Conservation (phyloP, 2,113 vertebrate genomes). For the Oncorhynchus kisutch region DNA sequence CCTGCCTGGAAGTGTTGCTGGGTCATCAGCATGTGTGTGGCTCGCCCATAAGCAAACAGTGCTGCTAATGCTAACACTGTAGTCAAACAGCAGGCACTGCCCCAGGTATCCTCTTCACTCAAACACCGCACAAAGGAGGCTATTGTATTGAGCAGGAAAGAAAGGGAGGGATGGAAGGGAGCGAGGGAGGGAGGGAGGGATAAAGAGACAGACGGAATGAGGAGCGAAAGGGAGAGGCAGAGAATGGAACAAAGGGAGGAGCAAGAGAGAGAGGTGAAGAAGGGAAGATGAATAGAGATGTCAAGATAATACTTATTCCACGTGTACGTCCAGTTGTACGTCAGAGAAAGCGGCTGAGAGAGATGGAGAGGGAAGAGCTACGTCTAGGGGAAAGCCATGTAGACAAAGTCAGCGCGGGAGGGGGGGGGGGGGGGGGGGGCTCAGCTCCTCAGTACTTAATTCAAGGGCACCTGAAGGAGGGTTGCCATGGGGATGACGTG, state of each 20-base stretch:
- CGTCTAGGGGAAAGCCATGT: background rate
- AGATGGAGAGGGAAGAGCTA: no score
- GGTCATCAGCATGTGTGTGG: slow-evolving; percentile 50
- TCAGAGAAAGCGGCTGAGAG: no score
- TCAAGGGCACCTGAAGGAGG: slow-evolving; percentile 31
- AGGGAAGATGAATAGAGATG: background rate
- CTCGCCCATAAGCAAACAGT: background rate
- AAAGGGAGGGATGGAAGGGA: background rate
- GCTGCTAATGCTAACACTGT: background rate
- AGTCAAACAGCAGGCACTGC: background rate
- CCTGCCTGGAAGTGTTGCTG: slow-evolving; percentile 36
- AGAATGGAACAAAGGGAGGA: no score
- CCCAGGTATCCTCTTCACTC: background rate
- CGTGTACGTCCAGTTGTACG: no score
- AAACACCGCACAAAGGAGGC: background rate
- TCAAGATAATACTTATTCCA: no score
- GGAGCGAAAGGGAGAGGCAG: no score
- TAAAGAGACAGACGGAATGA: background rate
- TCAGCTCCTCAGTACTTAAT: slow-evolving; percentile 23
- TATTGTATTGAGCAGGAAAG: background rate
- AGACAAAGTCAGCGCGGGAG: background rate
- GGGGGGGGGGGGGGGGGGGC: background rate
- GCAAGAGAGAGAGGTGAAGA: no score
- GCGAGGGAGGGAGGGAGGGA: background rate
- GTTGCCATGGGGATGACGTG: slow-evolving; percentile 37